Evolutionary conservation across 2,888 invertebrate genomes (phyloP).

Genomic region (Drosophila leonis): DNA sequence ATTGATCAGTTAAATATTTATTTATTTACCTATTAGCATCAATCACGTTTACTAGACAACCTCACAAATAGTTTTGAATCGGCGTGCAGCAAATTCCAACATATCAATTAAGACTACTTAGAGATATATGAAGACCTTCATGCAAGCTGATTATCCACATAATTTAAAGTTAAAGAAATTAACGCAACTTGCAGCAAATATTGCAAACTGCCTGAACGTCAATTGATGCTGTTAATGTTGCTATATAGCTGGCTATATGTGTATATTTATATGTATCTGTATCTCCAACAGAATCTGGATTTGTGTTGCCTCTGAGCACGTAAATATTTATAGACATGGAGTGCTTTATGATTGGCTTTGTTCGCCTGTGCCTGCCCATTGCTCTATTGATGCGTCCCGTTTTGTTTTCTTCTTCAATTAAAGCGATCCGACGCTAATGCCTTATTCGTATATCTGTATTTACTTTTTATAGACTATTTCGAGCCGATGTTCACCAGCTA

Average conservation of each 20-base stretch:
- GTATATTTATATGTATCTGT: neutral
- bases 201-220: slow-evolving; percentile 1
- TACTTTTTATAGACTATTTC: slow-evolving; percentile 78
- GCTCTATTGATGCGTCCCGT: slow-evolving; percentile 13
- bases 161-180: slow-evolving; percentile 8
- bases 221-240: slow-evolving; percentile 13
- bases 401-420: slow-evolving; percentile 10
- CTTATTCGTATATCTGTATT: slow-evolving; percentile 10
- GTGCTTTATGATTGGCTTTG: slow-evolving; percentile 49
- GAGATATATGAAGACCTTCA: neutral
- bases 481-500: slow-evolving; percentile 89
- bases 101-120: neutral
- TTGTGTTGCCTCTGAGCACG: slow-evolving; percentile 21
- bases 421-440: slow-evolving; percentile 29
- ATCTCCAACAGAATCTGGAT: slow-evolving; percentile 12
- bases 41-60: neutral
- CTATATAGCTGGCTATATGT: neutral
- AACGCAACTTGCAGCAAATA: slow-evolving; percentile 5
- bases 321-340: slow-evolving; percentile 48
- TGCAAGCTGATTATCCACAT: neutral
- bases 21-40: slow-evolving; percentile 24
- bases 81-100: neutral
- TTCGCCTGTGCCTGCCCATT: slow-evolving; percentile 23
- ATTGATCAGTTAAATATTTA: neutral
- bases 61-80: neutral